These are phyloP conservation scores for Alviniconcha marisindica DNA, from an alignment of 1,140 invertebrate species.

Conservation along the genomic window DNA sequence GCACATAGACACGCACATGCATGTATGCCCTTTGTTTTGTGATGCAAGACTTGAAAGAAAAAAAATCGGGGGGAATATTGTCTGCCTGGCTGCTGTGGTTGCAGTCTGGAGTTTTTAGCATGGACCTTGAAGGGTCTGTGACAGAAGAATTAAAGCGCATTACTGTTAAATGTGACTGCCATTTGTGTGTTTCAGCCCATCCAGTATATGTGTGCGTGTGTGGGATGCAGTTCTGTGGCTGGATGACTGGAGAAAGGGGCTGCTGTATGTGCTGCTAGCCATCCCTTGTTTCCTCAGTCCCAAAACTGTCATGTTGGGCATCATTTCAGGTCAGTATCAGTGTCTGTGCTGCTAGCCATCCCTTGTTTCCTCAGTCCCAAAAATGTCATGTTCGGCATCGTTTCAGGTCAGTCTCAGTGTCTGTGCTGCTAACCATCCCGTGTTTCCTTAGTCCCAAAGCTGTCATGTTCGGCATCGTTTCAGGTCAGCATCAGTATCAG, in stretches of 20 bases:
- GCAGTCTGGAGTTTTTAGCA: too few species aligned
- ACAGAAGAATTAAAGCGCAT: constrained; percentile 1
- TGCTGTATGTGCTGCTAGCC: constrained; percentile 77
- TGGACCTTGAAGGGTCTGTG: too few species aligned
- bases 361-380: constrained; percentile 78
- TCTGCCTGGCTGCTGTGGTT: constrained; percentile 1
- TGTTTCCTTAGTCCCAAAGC: constrained; percentile 77
- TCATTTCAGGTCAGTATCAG: constrained; percentile 60
- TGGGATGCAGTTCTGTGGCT: constrained; percentile 77
- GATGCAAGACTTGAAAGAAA: too few species aligned
- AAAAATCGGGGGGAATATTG: too few species aligned
- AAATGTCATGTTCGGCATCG: constrained; percentile 54
- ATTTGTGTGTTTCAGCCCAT: constrained; percentile 1
- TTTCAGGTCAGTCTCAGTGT: constrained; percentile 73
- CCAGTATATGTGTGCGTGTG: constrained; percentile 38
- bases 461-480: constrained; percentile 56
- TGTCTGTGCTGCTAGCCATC: constrained; percentile 77
- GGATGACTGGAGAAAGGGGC: constrained; percentile 77
- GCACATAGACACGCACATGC: too few species aligned
- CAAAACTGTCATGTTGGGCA: constrained; percentile 62
- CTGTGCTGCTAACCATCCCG: constrained; percentile 75
- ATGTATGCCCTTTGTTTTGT: too few species aligned
- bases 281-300: constrained; percentile 78
- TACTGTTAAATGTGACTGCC: too few species aligned
- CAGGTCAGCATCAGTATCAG: too few species aligned